Evolutionary conservation across 2,888 invertebrate species (phyloP), one percentile per base, ranked within the genome.

Genomic region (Rhopalosiphum nymphaeae): DNA sequence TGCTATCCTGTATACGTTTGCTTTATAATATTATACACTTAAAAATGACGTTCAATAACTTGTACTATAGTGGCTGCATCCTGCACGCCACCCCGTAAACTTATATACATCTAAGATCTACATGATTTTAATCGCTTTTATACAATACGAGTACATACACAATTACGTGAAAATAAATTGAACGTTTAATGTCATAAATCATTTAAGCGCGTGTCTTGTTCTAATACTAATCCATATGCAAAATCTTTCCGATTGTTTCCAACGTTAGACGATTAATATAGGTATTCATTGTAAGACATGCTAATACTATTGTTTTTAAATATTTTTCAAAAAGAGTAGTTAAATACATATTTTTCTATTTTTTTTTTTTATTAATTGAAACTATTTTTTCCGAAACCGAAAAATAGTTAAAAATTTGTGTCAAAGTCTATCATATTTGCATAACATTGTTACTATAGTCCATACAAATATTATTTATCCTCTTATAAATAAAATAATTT

Each of bases 131-230:
- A 90, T 90, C 36, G 49, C 25, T 90, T 49, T 5, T 11, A 67
- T 67, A 49, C 25, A 46, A 78, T 78, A 78, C 21, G 53, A 53
- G 53, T 53, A 53, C 49, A 67, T 36, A 49, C 49, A 0, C 67
- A 13, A 25, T n/a, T 86, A 13, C 86, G 86, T 86, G 86, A 13
- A 44, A 46, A 67, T 25, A 90, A 90, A 67, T n/a, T n/a, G 5
- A 90, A 67, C 25, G 25, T 49, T 90, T 67, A 90, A 78, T 67
- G 16, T 9, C 90, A 90, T 90, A 90, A 90, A 90, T 90, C 46
- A 67, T 49, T 25, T 21, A n/a, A 67, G n/a, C n/a, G 46, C 21
- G n/a, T 90, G 46, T 90, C 90, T 90, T 44, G 46, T 90, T 89
- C 44, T 61, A 21, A 5, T 5, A 7, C 4, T 67, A 67, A 67